phyloP scores from a whole-genome alignment of 1,140 invertebrate genomes.

The Trachymyrmex septentrionalis region DNA sequence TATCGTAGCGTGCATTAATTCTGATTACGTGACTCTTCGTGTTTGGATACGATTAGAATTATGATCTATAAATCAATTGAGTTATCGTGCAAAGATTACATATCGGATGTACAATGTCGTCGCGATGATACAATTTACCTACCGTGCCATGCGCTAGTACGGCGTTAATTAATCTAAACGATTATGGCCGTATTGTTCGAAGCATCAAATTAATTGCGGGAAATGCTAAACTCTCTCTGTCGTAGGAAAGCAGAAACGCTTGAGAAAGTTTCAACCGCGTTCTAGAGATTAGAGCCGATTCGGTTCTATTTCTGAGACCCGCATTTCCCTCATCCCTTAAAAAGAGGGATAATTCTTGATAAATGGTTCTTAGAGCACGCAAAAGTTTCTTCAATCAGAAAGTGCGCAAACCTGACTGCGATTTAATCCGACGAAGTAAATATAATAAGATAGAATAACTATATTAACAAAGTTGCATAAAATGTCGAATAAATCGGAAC shows the following conservation, averaged over 20 bases:
- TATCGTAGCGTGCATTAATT: constrained; percentile 21
- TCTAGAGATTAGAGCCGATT: constrained; percentile 1
- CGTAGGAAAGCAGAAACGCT: constrained; percentile 43
- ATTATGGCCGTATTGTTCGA: constrained; percentile 82
- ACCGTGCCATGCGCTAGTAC: constrained; percentile 70
- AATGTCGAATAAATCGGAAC: neutral
- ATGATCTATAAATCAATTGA: constrained; percentile 63
- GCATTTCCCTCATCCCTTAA: constrained; percentile 11
- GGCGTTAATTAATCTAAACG: constrained; percentile 84
- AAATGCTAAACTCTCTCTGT: constrained; percentile 58
- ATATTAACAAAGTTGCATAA: neutral
- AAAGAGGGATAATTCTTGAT: neutral
- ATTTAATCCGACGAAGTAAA: constrained; percentile 1
- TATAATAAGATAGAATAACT: neutral
- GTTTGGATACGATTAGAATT: constrained; percentile 12
- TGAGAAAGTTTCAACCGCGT: constrained; percentile 53
- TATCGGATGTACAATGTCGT: neutral
- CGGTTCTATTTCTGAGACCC: neutral
- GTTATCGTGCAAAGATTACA: constrained; percentile 14
- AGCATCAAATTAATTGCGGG: constrained; percentile 83
- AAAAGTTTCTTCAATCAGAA: constrained; percentile 34
- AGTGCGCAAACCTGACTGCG: neutral
- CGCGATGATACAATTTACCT: constrained; percentile 75
- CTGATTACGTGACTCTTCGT: constrained; percentile 1
- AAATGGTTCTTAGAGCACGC: neutral